Evolutionary conservation across 2,888 invertebrate species (phyloP).

Genomic region (Pasiphila rectangulata): DNA sequence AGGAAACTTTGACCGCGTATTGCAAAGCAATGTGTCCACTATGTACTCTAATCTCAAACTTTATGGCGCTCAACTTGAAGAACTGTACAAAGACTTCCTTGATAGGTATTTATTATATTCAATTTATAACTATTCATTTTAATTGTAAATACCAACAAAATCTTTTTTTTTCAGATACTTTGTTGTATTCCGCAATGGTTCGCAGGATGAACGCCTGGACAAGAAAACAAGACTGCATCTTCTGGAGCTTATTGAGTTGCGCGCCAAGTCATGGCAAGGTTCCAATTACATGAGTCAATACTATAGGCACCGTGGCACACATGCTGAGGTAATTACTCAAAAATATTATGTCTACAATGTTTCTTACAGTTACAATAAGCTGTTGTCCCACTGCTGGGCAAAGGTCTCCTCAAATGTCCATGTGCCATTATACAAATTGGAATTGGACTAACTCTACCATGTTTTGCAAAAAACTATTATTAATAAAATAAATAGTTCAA

Average conservation of each 20-base stretch:
- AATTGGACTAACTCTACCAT: no score
- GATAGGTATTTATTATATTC: constrained; percentile 78
- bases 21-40: constrained; percentile 87
- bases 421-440: no score
- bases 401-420: no score
- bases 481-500: constrained; percentile 9
- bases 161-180: constrained; percentile 86
- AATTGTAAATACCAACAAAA: neutral
- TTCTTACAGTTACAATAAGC: no score
- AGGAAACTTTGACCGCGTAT: constrained; percentile 85
- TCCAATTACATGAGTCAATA: constrained; percentile 92
- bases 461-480: no score
- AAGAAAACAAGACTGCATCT: constrained; percentile 92
- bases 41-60: constrained; percentile 91
- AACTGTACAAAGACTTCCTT: constrained; percentile 90
- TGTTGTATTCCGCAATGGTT: constrained; percentile 93
- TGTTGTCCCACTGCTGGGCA: no score
- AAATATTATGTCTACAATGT: neutral
- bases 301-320: constrained; percentile 86
- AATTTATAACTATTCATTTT: neutral
- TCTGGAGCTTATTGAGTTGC: constrained; percentile 94
- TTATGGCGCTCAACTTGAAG: constrained; percentile 90
- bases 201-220: constrained; percentile 92
- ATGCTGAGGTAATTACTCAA: constrained; percentile 75
- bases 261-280: constrained; percentile 95